phyloP scores from a whole-genome alignment of 2,797 vertebrate genomes.

The Thamnophis elegans region DNA sequence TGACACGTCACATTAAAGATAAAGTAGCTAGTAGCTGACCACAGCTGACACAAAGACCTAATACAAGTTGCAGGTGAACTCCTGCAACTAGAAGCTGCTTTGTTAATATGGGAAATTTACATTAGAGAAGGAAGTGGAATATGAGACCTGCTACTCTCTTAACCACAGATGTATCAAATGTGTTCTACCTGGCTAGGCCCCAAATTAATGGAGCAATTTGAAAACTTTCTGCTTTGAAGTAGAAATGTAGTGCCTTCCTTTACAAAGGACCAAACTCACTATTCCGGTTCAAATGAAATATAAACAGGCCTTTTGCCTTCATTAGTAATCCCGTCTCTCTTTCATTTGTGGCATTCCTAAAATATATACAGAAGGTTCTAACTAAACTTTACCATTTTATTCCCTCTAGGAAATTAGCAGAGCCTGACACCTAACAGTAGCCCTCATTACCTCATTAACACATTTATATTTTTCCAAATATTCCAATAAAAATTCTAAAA shows the following conservation, averaged over 20 bases:
- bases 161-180: background rate
- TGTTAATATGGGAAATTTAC: background rate
- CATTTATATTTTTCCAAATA: background rate
- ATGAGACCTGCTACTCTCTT: background rate
- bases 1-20: background rate
- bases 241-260: background rate
- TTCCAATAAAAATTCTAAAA: background rate
- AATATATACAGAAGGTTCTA: background rate
- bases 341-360: background rate
- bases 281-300: background rate
- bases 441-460: background rate
- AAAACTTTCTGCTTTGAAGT: background rate
- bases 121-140: background rate
- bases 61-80: background rate
- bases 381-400: background rate
- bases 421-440: background rate
- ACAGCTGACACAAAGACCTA: background rate
- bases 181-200: background rate
- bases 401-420: background rate
- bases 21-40: background rate
- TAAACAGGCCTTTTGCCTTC: background rate
- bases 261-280: background rate
- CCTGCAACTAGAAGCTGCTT: background rate
- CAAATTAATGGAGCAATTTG: background rate
- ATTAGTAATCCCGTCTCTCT: background rate